Percentiles rank a stretch among this genome's conserved stretches.
Evolutionary conservation across 1,140 invertebrate species (phyloP).

Genomic region (Papilio machaon): DNA sequence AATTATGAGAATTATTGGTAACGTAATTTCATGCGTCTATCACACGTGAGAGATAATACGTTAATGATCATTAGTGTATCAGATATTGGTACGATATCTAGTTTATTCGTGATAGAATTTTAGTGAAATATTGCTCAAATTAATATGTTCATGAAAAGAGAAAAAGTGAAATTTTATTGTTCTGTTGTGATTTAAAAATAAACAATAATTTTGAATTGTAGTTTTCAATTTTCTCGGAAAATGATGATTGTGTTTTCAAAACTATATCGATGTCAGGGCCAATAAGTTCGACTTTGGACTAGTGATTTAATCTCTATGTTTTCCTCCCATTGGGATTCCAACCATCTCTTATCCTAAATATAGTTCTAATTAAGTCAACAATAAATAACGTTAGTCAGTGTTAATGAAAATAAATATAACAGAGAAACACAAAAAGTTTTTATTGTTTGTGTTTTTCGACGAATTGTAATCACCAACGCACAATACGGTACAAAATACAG

Average conservation of each 20-base stretch:
- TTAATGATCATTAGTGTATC: slow-evolving; percentile 6
- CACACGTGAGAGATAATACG: background rate
- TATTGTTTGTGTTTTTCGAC: background rate
- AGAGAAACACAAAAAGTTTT: slow-evolving; percentile 10
- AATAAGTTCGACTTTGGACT: too few relatives aligned
- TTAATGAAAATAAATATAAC: slow-evolving; percentile 16
- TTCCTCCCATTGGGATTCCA: too few relatives aligned
- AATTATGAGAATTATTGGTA: slow-evolving; percentile 15
- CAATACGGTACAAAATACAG: slow-evolving; percentile 5
- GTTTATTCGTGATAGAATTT: background rate
- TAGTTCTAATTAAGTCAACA: background rate
- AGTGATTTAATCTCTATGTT: too few relatives aligned
- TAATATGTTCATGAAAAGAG: too few relatives aligned
- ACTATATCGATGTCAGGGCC: too few relatives aligned
- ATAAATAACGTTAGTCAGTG: background rate
- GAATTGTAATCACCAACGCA: slow-evolving; percentile 10
- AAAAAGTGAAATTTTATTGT: too few relatives aligned
- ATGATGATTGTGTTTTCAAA: too few relatives aligned
- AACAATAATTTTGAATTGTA: too few relatives aligned
- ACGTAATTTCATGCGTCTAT: slow-evolving; percentile 20
- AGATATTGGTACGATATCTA: background rate
- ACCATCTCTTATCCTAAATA: background rate
- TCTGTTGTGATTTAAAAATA: too few relatives aligned
- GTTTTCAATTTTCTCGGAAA: too few relatives aligned
- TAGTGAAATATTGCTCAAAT: background rate